Percentiles rank a stretch among this genome's conserved stretches.
Conservation (phyloP, 2,888 invertebrate genomes). For the Kryphioiulus occultus region DNA sequence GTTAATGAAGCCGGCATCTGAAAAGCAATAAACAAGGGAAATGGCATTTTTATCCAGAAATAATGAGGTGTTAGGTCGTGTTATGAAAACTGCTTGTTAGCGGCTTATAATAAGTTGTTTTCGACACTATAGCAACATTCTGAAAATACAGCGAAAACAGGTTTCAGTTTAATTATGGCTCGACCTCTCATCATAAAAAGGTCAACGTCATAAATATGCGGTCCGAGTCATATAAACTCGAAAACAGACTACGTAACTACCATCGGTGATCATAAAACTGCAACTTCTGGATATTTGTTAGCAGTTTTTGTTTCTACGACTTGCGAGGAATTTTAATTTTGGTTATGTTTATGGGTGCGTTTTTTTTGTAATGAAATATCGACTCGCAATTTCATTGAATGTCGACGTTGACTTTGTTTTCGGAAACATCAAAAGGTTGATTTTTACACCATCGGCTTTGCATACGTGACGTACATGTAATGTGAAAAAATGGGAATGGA, state of each 20-base stretch:
- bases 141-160: background rate
- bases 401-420: no score
- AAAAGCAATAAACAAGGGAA: background rate
- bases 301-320: background rate
- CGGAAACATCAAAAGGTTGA: no score
- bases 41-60: background rate
- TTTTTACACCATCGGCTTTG: no score
- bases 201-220: background rate
- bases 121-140: background rate
- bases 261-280: background rate
- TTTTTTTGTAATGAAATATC: background rate
- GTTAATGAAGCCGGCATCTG: background rate
- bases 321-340: background rate
- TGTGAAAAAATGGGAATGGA: no score
- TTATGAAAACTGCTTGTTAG: background rate
- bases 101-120: background rate
- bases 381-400: background rate
- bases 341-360: background rate
- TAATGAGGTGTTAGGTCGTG: background rate
- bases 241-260: background rate
- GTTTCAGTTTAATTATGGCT: background rate
- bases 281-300: background rate
- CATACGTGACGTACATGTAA: no score
- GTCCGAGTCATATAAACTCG: background rate
- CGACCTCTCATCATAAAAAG: background rate